Evolutionary conservation across 2,888 invertebrate genomes (phyloP), one percentile per base, ranked within the genome.

Genomic region (Mystacides longicornis): DNA sequence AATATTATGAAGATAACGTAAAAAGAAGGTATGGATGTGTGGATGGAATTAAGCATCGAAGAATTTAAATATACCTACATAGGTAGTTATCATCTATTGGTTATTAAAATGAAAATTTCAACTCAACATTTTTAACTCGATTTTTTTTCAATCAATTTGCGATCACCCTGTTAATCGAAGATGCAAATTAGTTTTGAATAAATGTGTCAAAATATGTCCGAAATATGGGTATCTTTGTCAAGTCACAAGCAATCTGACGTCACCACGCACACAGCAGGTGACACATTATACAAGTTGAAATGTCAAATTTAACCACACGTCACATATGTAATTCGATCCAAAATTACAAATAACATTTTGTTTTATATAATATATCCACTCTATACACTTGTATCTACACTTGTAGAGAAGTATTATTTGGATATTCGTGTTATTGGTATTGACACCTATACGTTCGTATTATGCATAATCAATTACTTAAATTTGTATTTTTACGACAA

Each of bases 331-430:
- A 37, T 37, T 37, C 37, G 37, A 37, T 37, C 14, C 37, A 3
- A 37, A 37, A 37, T 37, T 37, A 37, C 37, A 37, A 37, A 37
- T 37, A 37, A 37, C 37, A 37, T n/a, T 37, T 37, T 37, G 37
- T 37, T 37, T n/a, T 37, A 37, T 37, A n/a, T 37, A 37, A n/a
- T 37, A 37, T 37, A 16, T 37, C 16, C 14, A 14, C 37, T 14
- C 4, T 16, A 37, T 37, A 37, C 37, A 37, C n/a, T n/a, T n/a
- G 14, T n/a, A 37, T 37, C 37, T 37, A n/a, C 37, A 37, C 14
- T 7, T 27, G 27, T 27, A 7, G 11, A 4, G 14, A 4, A n/a
- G 16, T 16, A 37, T 37, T n/a, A 37, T 37, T n/a, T 37, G 14
- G 37, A 4, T 16, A 37, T 14, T 37, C 37, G 14, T 37, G 16